Evolutionary conservation across 2,113 vertebrate species (phyloP).

Genomic region (Microtus montanus): DNA sequence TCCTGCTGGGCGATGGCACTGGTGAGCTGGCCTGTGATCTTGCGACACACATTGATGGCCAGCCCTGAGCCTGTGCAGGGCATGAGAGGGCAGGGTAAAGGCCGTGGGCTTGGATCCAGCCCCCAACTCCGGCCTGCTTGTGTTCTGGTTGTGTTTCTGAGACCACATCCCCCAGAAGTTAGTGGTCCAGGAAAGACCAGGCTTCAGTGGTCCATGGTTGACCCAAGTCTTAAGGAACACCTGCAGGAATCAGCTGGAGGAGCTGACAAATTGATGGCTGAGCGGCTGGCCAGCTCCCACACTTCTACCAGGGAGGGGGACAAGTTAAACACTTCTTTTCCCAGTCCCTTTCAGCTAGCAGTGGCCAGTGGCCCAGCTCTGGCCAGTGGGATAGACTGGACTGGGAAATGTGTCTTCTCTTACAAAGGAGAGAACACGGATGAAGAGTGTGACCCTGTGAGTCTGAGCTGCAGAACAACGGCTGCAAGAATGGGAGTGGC

Average conservation of each 20-base stretch:
- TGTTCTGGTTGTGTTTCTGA: not conserved
- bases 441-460: not conserved
- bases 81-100: not conserved
- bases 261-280: not conserved
- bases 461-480: not conserved
- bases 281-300: not conserved
- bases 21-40: slow-evolving; percentile 95
- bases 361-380: not conserved
- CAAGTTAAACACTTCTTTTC: not conserved
- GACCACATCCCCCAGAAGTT: not conserved
- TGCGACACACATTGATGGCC: slow-evolving; percentile 93
- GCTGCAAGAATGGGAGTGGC: not conserved
- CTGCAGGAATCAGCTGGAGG: not conserved
- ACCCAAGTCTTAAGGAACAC: not conserved
- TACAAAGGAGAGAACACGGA: not conserved
- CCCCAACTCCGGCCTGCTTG: not conserved
- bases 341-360: not conserved
- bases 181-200: not conserved
- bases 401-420: not conserved
- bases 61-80: slow-evolving; percentile 87
- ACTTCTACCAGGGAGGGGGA: not conserved
- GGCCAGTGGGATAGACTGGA: not conserved
- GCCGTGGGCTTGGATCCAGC: not conserved
- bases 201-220: not conserved
- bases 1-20: slow-evolving; percentile 94